Evolutionary conservation across 2,888 invertebrate genomes (phyloP), one percentile per base, ranked within the genome.

Genomic region (Stenchaetothrips biformis): DNA sequence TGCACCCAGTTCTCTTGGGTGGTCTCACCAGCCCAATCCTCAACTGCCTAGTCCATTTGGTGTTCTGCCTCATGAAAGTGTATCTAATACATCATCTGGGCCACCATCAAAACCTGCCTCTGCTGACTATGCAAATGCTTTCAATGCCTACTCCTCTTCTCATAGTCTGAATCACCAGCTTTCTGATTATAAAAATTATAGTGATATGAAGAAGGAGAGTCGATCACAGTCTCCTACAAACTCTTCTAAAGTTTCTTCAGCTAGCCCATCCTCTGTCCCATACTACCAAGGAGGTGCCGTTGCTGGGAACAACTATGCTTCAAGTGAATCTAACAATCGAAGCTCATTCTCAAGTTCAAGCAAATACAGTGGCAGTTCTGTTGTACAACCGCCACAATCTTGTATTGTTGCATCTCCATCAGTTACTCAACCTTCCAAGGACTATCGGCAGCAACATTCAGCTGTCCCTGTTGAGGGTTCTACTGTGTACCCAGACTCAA

Each of bases 41-140:
- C 91, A 91, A 85, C 87, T 91, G 53, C 91, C 91, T 62, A 93
- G 93, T 85, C 93, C 94, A 0, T 93, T 94, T 86, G 93, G 93
- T 82, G 92, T 94, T 84, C 87, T 94, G 85, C 93, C 93, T 25
- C 93, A 94, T 86, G 93, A 94, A 87, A 93, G 92, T 88, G 92
- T 93, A 83, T 92, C 92, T 83, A 89, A 92, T 25, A 90, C 90
- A 78, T 90, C 91, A 79, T 90, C 91, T 80, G 90, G 90, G 84
- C 81, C 81, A 37, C 86, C 89, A 21, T 89, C 90, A n/a, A 82
- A 82, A 79, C 74, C 89, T 79, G 62, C 79, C 1, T 59, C 67
- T 11, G 62, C 62, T 49, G 67, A 80, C 62, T 79, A 78, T 62
- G 47, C 62, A 21, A 80, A 7, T 77, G 18, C 80, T 9, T 48